Evolutionary conservation across 1,140 invertebrate genomes (phyloP).

Genomic region (Aleiodes sp.): DNA sequence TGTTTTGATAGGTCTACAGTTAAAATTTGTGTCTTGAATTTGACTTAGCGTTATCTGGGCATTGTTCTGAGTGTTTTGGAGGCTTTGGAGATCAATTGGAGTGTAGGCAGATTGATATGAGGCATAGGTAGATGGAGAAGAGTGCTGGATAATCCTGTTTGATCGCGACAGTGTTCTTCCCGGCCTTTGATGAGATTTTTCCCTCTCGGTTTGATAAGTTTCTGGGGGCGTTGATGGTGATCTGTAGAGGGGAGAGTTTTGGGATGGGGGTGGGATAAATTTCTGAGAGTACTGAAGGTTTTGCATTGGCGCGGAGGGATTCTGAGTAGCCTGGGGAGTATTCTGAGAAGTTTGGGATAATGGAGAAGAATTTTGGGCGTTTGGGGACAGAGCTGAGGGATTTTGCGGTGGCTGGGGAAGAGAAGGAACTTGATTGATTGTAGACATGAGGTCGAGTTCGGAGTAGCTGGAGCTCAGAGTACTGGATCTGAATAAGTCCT

Average conservation of each 20-base stretch:
- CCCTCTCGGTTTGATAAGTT: not conserved
- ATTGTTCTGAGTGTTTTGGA: not conserved
- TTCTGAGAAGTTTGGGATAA: not conserved
- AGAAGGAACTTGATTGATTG: slow-evolving; percentile 47
- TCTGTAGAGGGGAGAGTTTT: slow-evolving; percentile 53
- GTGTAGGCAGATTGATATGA: slow-evolving; percentile 34
- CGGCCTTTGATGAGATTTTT: slow-evolving; percentile 12
- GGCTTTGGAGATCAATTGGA: slow-evolving; percentile 36
- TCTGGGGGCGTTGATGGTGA: slow-evolving; percentile 47
- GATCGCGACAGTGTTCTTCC: not conserved
- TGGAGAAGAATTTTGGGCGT: slow-evolving; percentile 25
- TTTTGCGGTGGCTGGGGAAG: not conserved
- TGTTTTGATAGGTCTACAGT: slow-evolving; percentile 43
- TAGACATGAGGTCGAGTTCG: slow-evolving; percentile 62
- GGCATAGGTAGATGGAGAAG: slow-evolving; percentile 38
- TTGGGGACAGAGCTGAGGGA: not conserved
- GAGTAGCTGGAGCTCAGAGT: slow-evolving; percentile 59
- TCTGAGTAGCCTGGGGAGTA: slow-evolving; percentile 29
- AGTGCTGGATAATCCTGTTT: slow-evolving; percentile 44
- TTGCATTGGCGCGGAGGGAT: slow-evolving; percentile 45
- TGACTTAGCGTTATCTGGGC: not conserved
- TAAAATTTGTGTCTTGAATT: slow-evolving; percentile 25
- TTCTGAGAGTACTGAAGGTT: slow-evolving; percentile 63
- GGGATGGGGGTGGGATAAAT: slow-evolving; percentile 54
- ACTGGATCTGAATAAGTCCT: slow-evolving; percentile 56